Evolutionary conservation across 64 coral and sea anemone genomes (phyloP), one percentile per base, ranked within the genome.

Genomic region (Stichodactyla helianthus): DNA sequence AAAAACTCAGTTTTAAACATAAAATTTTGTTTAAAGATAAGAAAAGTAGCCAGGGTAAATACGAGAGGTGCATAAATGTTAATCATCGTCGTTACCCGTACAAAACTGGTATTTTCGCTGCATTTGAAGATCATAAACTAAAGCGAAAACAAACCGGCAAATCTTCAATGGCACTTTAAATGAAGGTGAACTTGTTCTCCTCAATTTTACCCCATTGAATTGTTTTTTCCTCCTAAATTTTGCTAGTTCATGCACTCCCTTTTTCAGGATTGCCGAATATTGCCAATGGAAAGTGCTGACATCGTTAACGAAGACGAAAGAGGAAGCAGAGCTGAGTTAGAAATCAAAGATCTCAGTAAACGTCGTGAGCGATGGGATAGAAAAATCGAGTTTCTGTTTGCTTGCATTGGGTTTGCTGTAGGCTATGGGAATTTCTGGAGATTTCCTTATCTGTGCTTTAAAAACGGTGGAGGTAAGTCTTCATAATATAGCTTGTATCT

Each of bases 341-440:
- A 54, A 16, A 22, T 81, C 35, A 14, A 52, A 10, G 78, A 52
- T 81, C 15, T 81, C 15, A 53, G 17, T 52, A 1, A 52, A 81
- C 25, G 56, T 8, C 87, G 91, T 7, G 87, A 93, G 52, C 87
- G 91, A 54, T 93, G 91, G 91, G 79, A 85, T 79, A 77, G 91
- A 22, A 93, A 93, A 79, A 77, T 93, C 13, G 91, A 93, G 74
- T 93, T 93, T 83, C 70, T 93, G 15, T 86, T 93, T 18, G 87
- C 91, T 11, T 93, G 86, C 55, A 81, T 93, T 59, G 91, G 91
- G 35, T 93, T 93, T 88, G 86, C 83, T 51, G 91, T 93, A 16
- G 91, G 87, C 9, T 93, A 93, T 76, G 91, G 91, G 55, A 93
- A 93, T 82, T 71, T 93, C n/a, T 93, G 91, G 91, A 85, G 91